Percentiles rank a stretch among this genome's conserved stretches.
phyloP scores from a whole-genome alignment of 2,797 vertebrate species.

The Enteromius afrohamiltoni region DNA sequence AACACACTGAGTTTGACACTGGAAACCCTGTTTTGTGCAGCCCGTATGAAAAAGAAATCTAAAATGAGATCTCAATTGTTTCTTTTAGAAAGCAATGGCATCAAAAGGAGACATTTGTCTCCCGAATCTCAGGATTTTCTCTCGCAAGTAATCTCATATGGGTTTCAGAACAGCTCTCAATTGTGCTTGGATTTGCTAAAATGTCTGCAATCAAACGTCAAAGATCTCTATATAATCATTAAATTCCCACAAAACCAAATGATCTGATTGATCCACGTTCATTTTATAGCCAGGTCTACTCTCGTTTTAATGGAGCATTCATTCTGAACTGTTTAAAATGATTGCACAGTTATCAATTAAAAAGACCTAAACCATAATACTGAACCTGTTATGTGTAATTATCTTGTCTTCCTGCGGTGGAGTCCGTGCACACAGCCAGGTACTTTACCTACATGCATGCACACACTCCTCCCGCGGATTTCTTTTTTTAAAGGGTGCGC shows the following conservation, averaged over 20 bases:
- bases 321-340: background rate
- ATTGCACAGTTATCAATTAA: background rate
- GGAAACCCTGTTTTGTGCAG: slow-evolving; percentile 9
- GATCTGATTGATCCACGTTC: background rate
- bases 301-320: background rate
- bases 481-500: background rate
- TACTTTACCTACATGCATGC: background rate
- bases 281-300: background rate
- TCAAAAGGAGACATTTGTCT: slow-evolving; percentile 8
- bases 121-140: background rate
- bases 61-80: slow-evolving; percentile 37
- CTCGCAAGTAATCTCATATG: background rate
- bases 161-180: background rate
- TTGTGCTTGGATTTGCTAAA: background rate
- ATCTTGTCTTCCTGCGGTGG: background rate
- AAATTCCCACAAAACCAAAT: background rate
- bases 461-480: background rate
- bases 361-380: background rate
- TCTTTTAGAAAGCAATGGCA: slow-evolving; percentile 14
- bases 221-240: background rate
- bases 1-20: background rate
- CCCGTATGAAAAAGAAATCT: slow-evolving; percentile 14
- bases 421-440: background rate
- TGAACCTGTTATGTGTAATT: background rate
- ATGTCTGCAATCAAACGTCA: background rate